Conservation (phyloP, 2,797 vertebrate genomes). For the Tauraco hartlaubi region DNA sequence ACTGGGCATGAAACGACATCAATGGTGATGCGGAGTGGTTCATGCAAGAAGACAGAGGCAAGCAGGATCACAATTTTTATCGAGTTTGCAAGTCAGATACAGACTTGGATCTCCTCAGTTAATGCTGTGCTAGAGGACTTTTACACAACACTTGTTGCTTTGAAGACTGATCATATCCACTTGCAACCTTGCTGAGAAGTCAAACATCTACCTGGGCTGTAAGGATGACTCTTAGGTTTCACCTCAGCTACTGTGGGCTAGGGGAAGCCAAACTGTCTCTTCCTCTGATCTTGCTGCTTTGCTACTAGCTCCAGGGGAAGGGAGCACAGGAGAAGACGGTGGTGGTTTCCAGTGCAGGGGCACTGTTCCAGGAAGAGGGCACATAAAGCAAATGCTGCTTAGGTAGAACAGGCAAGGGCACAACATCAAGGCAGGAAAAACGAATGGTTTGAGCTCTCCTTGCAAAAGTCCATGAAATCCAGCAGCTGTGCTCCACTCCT, state of each 20-base stretch:
- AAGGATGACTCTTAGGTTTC: not conserved
- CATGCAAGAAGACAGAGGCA: not conserved
- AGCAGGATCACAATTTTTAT: not conserved
- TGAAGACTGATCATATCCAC: not conserved
- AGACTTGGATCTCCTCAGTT: not conserved
- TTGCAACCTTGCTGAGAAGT: not conserved
- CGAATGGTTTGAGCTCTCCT: not conserved
- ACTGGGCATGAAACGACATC: not conserved
- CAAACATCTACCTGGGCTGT: not conserved
- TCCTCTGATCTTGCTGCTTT: not conserved
- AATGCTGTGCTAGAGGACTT: not conserved
- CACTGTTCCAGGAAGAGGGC: not conserved
- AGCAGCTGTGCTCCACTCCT: not conserved
- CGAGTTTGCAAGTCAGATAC: not conserved
- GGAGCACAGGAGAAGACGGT: rapidly evolving
- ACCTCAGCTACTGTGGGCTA: not conserved
- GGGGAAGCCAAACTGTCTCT: not conserved
- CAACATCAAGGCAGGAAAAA: not conserved
- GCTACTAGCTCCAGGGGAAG: not conserved
- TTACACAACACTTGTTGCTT: not conserved
- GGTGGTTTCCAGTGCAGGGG: not conserved
- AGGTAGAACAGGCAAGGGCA: not conserved
- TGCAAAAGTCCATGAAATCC: not conserved
- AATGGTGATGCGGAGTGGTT: not conserved
- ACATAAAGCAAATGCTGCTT: not conserved